Base-by-base conservation (phyloP, 2,113 vertebrate genomes). In the Galbula dea region DNA sequence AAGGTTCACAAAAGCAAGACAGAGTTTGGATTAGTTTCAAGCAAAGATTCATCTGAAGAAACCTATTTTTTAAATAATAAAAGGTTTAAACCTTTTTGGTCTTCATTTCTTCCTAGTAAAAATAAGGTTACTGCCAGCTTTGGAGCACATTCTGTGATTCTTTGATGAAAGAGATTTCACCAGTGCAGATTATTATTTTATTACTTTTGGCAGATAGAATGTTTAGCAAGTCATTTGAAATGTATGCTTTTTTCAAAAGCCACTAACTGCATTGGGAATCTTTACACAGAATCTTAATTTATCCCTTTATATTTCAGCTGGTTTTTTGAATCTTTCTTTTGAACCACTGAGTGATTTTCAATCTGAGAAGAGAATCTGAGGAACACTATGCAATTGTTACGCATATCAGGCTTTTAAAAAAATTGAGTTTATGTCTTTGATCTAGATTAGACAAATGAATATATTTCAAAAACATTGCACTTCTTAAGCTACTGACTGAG, bases 241-340 rank as follows among this genome's bases (percentile, higher is more conserved):
- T 83, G 63, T 85, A 94, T 67, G 48, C 91, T 91, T 91, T n/a
- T 93, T 94, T 92, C 91, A 95, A 86, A 95, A 83, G 34, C 39
- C 1, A 0, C 66, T 94, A 85, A 91, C 86, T 89, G 76, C 83
- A 75, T 21, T 61, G 63, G 79, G 76, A 95, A 94, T 95, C 94
- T 94, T 94, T 93, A 94, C 75, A 86, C 1, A 94, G 91, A 95
- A 96, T 94, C 95, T 96, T 94, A 96, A 95, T 94, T 94, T 94
- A 91, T 89, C 87, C 46, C 84, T 92, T 96, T 93, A 88, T 94
- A 91, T 63, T 96, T 96, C 94, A 91, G 87, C 66, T 93, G n/a
- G 73, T 18, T 86, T 93, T 84, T 91, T 86, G 75, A 89, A 89
- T 89, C 63, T 94, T 89, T 88, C 93, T 89, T 96, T 93, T 88